Conservation (phyloP, 2,113 vertebrate species). For the Carlito syrichta region DNA sequence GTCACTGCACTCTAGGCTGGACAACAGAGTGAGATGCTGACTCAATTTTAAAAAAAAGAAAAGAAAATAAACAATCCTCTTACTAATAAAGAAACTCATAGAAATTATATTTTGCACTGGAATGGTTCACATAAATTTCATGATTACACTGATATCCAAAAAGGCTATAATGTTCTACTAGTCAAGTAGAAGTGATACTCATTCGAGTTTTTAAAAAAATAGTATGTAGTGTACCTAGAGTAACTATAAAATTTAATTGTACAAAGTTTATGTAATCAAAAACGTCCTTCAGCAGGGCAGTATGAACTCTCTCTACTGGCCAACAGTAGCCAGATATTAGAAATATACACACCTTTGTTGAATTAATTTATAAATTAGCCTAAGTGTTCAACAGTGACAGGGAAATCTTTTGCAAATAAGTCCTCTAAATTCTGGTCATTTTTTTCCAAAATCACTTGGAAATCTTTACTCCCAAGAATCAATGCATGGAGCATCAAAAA, state of each 20-base stretch:
- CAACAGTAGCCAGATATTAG: neutral
- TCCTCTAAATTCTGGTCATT: neutral
- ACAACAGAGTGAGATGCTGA: too few species aligned
- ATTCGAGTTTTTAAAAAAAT: neutral
- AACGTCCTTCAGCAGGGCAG: neutral
- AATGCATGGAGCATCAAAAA: neutral
- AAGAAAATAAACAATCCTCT: neutral
- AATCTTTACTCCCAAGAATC: slow-evolving; percentile 21
- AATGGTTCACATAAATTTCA: neutral
- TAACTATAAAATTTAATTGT: neutral
- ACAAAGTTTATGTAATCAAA: neutral
- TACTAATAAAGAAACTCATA: neutral
- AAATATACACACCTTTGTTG: neutral
- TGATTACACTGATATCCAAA: neutral
- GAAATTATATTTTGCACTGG: neutral
- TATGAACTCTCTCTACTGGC: neutral
- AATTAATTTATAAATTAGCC: neutral
- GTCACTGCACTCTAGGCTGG: too few species aligned
- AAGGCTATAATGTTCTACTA: neutral
- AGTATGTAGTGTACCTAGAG: neutral
- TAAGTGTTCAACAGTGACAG: neutral
- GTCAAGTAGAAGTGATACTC: neutral
- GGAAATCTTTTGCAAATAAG: neutral
- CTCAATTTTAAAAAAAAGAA: too few species aligned
- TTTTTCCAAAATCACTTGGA: neutral